Base-by-base conservation (phyloP, 2,797 vertebrate genomes). In the Morelia viridis region DNA sequence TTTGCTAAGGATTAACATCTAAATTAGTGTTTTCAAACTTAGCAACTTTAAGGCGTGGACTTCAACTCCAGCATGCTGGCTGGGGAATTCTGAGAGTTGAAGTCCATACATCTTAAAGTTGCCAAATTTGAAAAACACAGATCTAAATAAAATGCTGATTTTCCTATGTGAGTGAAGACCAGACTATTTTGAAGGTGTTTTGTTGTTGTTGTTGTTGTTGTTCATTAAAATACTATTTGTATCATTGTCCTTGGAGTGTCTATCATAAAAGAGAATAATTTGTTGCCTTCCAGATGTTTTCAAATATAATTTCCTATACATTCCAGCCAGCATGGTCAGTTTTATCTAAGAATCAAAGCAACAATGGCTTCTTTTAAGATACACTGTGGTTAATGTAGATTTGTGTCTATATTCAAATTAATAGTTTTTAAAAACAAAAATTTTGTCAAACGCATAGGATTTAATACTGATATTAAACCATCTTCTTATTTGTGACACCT, bases 1-100 rank as follows among this genome's bases (percentile, higher is more conserved):
- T 60, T 92, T 92, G 92, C 91, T 92, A 88, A 95, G 90, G 84
- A 85, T 91, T 60, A 83, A 3, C 13, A 8, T 89, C 19, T 31
- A 80, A 80, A 80, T 80, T 80, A 80, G 35, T 24, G 24, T 80
- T 46, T 80, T 80, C 35, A 80, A 24, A 46, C 9, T 41, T 76
- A 19, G 19, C 71, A 80, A 80, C 35, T 80, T 80, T 80, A 41
- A 80, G 35, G 46, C 24, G 9, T 24, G 19, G 35, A 24, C 35
- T 80, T 80, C 35, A 80, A 35, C 22, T 80, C 19, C 50, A 53
- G 50, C 50, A 53, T 53, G 50, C 71, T 80, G 35, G 35, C 9
- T 80, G 8, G 7, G 35, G 19, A 80, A 80, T 80, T 80, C 19
- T 80, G 35, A 41, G 35, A 46, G 19, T 46, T 80, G 35, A 80